Base-by-base conservation (phyloP, 2,797 vertebrate species). In the Sebastes minor region DNA sequence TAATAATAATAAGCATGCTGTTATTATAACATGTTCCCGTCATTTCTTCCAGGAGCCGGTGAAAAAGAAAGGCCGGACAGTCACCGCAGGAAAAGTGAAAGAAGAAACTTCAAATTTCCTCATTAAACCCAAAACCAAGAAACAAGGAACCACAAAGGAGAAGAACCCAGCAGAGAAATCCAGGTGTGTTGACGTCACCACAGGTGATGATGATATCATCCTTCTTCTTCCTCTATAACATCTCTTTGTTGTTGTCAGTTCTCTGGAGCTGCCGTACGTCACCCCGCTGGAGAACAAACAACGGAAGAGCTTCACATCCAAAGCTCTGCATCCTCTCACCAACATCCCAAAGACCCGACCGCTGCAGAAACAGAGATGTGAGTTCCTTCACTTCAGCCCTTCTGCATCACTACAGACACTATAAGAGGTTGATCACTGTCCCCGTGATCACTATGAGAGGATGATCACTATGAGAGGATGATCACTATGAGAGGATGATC, bases 241-340 rank as follows among this genome's bases (percentile, higher is more conserved):
- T 42, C 14, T 35, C 1, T 72, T 57, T 69, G 0, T 64, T 76
- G 16, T 69, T 11, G 90, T 84, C 86, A 99, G 98, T 94, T 97
- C 97, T 49, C 94, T 99, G 92, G 99, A 99, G 91, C 94, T 97
- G 56, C 95, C 97, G 0, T 99, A 96, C 81, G 94, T 97, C 55
- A 96, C 97, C 2, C 95, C 97, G 0, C 87, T 97, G 92, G 99
- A 99, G 95, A 97, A 95, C 91, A 99, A 98, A 87, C 97, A 96
- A 52, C 96, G 97, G 14, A 98, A 97, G 95, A 96, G 91, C 87
- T 97, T 98, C 91, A 92, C 96, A 69, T 90, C 97, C 82, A 99
- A 98, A 95, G 93, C 94, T 57, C 89, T 97, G 32, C 96, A 95
- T 52, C 92, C 94, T 8, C 82, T 96, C 86, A 83, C 89, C 1